Conservation (phyloP, 1,140 invertebrate species). For the Helicoverpa zea region DNA sequence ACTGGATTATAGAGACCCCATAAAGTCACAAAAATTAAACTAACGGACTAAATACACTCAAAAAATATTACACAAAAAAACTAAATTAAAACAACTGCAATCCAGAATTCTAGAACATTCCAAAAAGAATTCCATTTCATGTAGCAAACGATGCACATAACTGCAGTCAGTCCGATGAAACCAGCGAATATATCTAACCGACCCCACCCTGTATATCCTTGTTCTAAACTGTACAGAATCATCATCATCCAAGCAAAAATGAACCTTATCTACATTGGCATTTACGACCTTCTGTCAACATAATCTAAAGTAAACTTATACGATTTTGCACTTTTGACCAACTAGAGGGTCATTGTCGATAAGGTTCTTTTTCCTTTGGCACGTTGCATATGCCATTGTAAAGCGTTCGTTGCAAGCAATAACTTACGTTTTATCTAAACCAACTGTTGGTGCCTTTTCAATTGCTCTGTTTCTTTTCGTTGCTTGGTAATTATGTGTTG, state of each 20-base stretch:
- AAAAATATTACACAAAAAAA: too few species aligned
- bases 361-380: too few species aligned
- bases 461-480: not conserved
- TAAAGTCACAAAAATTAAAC: too few species aligned
- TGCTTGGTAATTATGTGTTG: not conserved
- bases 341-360: too few species aligned
- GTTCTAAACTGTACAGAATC: not conserved
- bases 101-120: not conserved
- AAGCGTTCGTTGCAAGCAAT: slow-evolving; percentile 3
- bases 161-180: not conserved
- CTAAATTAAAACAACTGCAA: too few species aligned
- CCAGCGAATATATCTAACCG: slow-evolving; percentile 19
- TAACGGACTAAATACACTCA: too few species aligned
- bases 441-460: slow-evolving; percentile 23
- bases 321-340: too few species aligned
- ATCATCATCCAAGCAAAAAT: too few species aligned
- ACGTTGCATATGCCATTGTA: not conserved
- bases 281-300: too few species aligned
- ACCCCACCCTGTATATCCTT: not conserved
- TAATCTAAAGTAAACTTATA: too few species aligned
- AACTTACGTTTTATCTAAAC: slow-evolving; percentile 36
- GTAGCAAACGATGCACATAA: not conserved
- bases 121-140: slow-evolving; percentile 4
- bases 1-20: too few species aligned
- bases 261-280: too few species aligned